Conservation (phyloP, 2,888 invertebrate species). For the Thymelicus acteon region DNA sequence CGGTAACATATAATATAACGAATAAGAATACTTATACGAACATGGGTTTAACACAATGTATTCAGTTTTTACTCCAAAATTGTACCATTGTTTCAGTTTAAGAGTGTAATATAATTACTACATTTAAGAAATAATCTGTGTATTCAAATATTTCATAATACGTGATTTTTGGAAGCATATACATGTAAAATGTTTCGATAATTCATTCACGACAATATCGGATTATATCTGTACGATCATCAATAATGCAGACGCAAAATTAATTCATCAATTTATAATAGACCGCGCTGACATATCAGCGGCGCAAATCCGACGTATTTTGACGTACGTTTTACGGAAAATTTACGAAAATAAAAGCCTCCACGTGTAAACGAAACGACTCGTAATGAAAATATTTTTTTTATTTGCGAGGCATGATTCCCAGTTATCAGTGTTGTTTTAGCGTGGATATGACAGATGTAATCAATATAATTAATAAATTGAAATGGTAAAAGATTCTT, state of each 20-base stretch:
- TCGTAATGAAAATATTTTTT: conserved; percentile 66
- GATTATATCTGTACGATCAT: background rate
- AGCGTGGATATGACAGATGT: conserved; percentile 46
- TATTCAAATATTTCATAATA: too few relatives aligned
- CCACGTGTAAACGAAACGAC: conserved; percentile 62
- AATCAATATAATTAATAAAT: too few relatives aligned
- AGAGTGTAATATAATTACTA: too few relatives aligned
- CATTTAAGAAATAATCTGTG: too few relatives aligned
- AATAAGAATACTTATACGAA: too few relatives aligned
- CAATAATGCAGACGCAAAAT: conserved; percentile 30
- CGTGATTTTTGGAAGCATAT: too few relatives aligned
- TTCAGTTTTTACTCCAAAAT: too few relatives aligned
- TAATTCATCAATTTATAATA: conserved; percentile 54
- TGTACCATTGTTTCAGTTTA: too few relatives aligned
- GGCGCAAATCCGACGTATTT: conserved; percentile 45
- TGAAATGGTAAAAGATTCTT: too few relatives aligned
- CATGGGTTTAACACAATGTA: too few relatives aligned
- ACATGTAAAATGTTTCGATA: too few relatives aligned
- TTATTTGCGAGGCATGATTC: conserved; percentile 46
- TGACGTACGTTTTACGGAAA: conserved; percentile 47
- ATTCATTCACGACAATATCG: background rate
- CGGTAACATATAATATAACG: too few relatives aligned
- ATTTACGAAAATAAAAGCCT: conserved; percentile 64
- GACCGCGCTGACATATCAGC: conserved; percentile 46
- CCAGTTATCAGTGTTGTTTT: conserved; percentile 40